Conservation (phyloP, 2,888 invertebrate genomes). For the Monochamus alternatus region DNA sequence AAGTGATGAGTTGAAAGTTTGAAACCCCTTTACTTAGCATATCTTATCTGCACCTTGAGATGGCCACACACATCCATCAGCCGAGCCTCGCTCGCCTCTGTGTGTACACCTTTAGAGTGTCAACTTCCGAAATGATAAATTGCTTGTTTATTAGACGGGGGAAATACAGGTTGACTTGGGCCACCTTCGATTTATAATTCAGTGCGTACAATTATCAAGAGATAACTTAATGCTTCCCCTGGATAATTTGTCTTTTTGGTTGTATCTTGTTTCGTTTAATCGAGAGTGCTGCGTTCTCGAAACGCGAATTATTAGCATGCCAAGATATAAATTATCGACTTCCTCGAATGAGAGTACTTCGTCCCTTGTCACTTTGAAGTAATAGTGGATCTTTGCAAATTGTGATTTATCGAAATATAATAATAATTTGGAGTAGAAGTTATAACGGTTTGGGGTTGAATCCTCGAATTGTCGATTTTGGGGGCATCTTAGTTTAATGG, state of each 20-base stretch:
- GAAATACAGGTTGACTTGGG: background rate
- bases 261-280: background rate
- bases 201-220: slow-evolving; percentile 16
- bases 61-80: too few species aligned
- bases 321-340: background rate
- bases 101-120: background rate
- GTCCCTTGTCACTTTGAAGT: background rate
- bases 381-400: background rate
- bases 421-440: too few species aligned
- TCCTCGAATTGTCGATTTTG: too few species aligned
- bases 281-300: background rate
- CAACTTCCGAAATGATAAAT: slow-evolving; percentile 13
- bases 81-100: too few species aligned
- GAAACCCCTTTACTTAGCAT: too few species aligned
- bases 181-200: slow-evolving; percentile 15
- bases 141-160: slow-evolving; percentile 2
- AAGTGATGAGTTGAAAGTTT: too few species aligned
- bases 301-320: background rate
- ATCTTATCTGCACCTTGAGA: too few species aligned
- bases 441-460: too few species aligned
- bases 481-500: too few species aligned
- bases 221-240: slow-evolving; percentile 3
- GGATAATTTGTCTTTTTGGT: slow-evolving; percentile 11
- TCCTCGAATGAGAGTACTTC: background rate
- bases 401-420: background rate